phyloP scores from a whole-genome alignment of 2,113 vertebrate genomes.

The Cacatua alba region DNA sequence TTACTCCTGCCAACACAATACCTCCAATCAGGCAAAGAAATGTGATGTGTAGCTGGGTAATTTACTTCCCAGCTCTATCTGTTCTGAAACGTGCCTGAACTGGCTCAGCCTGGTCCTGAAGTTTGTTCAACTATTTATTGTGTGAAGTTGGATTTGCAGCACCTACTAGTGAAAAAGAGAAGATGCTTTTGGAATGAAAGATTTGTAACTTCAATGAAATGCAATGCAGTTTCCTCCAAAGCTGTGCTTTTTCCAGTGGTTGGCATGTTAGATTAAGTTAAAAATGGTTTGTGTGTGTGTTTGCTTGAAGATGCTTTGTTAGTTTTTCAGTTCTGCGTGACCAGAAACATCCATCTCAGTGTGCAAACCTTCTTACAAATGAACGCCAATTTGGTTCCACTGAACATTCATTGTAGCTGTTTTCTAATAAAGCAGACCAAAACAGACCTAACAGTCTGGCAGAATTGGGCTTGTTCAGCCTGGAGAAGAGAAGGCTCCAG shows the following conservation, averaged over 20 bases:
- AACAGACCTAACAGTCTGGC: neutral
- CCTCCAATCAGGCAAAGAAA: neutral
- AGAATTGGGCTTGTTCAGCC: neutral
- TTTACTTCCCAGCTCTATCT: neutral
- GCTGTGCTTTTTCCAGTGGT: neutral
- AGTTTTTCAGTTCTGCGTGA: neutral
- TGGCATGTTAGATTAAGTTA: neutral
- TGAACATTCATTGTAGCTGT: neutral
- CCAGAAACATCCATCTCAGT: neutral
- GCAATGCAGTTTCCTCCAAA: neutral
- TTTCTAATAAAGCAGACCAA: conserved; percentile 38
- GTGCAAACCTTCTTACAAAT: neutral
- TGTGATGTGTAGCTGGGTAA: neutral
- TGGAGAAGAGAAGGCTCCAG: neutral
- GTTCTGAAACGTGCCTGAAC: neutral
- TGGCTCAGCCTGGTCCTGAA: neutral
- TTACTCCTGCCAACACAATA: neutral
- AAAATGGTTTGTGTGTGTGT: neutral
- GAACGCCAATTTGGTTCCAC: neutral
- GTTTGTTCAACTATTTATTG: conserved; percentile 58
- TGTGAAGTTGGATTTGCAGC: neutral
- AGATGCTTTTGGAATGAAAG: neutral
- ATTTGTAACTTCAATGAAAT: neutral
- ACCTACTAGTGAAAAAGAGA: neutral
- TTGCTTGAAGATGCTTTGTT: neutral